Conservation (phyloP, 2,888 invertebrate species). For the Doris montereyensis region DNA sequence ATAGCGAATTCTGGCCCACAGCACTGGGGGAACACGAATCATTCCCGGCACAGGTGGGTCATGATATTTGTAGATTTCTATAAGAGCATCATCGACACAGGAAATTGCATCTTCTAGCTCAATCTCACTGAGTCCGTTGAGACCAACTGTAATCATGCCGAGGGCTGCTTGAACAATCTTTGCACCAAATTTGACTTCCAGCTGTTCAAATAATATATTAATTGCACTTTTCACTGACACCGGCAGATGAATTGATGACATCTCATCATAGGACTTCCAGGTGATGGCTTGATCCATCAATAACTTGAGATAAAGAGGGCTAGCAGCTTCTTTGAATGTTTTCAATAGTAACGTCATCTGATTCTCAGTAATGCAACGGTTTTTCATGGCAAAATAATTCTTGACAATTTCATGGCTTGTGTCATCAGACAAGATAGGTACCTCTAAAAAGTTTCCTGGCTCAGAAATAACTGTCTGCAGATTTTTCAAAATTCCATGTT, state of each 20-base stretch:
- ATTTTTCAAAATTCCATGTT: constrained; percentile 56
- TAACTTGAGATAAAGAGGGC: constrained; percentile 67
- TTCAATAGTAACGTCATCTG: constrained; percentile 55
- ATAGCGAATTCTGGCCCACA: constrained; percentile 64
- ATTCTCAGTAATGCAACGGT: constrained; percentile 53
- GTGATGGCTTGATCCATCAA: constrained; percentile 61
- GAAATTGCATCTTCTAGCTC: constrained; percentile 70
- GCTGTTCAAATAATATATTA: constrained; percentile 56
- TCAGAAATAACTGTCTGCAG: constrained; percentile 51
- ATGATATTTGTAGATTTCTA: constrained; percentile 67
- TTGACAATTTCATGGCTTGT: constrained; percentile 60
- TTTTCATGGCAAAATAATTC: constrained; percentile 51
- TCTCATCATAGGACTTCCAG: constrained; percentile 60
- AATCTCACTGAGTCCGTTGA: constrained; percentile 64
- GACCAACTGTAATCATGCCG: constrained; percentile 64
- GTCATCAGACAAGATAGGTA: constrained; percentile 54
- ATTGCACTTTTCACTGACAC: constrained; percentile 60
- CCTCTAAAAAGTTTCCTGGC: constrained; percentile 53
- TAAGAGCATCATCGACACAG: constrained; percentile 65
- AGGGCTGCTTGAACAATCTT: constrained; percentile 58
- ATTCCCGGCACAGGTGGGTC: constrained; percentile 68
- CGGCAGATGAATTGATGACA: constrained; percentile 47
- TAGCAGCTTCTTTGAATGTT: constrained; percentile 53
- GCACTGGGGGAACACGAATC: constrained; percentile 64
- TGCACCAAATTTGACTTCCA: constrained; percentile 64